Percentiles rank a stretch among this genome's conserved stretches.
Conservation (phyloP, 2,113 vertebrate genomes). For the Isichthys henryi region DNA sequence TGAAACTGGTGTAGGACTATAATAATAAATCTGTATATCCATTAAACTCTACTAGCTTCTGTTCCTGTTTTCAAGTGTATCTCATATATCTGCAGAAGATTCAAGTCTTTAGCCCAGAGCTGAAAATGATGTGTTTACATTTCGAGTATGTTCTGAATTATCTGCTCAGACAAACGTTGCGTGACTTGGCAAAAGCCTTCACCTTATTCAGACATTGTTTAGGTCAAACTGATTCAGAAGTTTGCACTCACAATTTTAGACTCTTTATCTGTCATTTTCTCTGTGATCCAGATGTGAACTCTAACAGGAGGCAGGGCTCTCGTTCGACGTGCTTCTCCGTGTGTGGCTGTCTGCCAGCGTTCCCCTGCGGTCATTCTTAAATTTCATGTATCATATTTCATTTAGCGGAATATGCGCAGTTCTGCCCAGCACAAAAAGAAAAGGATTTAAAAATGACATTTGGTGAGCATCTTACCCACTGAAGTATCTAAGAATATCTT, state of each 20-base stretch:
- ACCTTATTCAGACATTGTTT: constrained; percentile 64
- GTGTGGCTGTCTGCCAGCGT: constrained; percentile 32
- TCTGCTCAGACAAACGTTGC: constrained; percentile 66
- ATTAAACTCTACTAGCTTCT: constrained; percentile 22
- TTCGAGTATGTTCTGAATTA: constrained; percentile 66
- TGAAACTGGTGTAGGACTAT: not conserved
- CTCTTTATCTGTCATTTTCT: constrained; percentile 55
- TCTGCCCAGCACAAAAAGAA: not conserved
- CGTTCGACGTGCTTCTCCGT: constrained; percentile 21
- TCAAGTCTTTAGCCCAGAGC: constrained; percentile 45
- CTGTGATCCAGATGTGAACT: constrained; percentile 63
- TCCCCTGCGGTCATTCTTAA: constrained; percentile 22
- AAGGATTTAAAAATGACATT: constrained; percentile 34
- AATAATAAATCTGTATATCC: not conserved
- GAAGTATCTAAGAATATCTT: not conserved
- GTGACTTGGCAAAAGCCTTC: constrained; percentile 69
- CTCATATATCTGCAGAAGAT: constrained; percentile 41
- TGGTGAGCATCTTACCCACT: constrained; percentile 3
- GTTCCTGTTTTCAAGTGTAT: constrained; percentile 31
- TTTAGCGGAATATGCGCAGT: constrained; percentile 29
- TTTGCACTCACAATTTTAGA: constrained; percentile 57
- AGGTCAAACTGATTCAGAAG: constrained; percentile 58
- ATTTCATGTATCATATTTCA: constrained; percentile 32
- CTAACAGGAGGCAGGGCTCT: constrained; percentile 44
- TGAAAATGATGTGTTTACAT: constrained; percentile 61